Percentiles rank a stretch among this genome's conserved stretches.
Evolutionary conservation across 2,797 vertebrate species (phyloP).

Genomic region (Semaprochilodus insignis): DNA sequence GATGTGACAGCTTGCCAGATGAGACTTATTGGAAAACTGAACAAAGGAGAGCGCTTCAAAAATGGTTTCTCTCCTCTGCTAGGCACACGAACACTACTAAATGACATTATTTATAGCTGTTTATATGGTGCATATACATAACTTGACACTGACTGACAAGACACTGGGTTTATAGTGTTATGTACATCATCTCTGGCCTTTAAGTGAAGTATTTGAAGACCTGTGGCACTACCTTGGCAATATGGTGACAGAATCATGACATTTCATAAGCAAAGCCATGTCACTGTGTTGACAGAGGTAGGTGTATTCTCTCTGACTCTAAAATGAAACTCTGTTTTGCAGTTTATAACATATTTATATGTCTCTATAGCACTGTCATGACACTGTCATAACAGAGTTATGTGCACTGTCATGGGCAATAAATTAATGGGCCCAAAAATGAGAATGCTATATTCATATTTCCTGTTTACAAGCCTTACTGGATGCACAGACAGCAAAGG

Average conservation of each 20-base stretch:
- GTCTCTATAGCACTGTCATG: not conserved
- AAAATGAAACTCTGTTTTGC: no score
- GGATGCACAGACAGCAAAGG: no score
- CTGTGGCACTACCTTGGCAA: not conserved
- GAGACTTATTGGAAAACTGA: no score
- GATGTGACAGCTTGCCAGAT: no score
- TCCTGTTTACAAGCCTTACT: not conserved
- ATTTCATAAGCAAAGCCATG: not conserved
- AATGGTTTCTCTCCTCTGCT: no score
- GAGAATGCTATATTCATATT: not conserved
- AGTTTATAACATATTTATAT: no score
- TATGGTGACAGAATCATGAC: not conserved
- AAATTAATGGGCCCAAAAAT: not conserved
- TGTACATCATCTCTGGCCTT: not conserved
- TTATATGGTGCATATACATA: no score
- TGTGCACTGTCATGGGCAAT: no score
- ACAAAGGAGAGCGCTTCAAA: no score
- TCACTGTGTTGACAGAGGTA: not conserved
- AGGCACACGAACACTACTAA: no score
- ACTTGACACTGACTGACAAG: no score
- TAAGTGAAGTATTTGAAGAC: not conserved
- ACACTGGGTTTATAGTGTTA: not conserved
- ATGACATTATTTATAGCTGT: no score
- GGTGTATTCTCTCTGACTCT: not conserved
- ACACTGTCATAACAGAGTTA: not conserved